These are phyloP conservation scores for Cephus pulcher DNA, from an alignment of 2,888 invertebrate species.

Conservation along the genomic window DNA sequence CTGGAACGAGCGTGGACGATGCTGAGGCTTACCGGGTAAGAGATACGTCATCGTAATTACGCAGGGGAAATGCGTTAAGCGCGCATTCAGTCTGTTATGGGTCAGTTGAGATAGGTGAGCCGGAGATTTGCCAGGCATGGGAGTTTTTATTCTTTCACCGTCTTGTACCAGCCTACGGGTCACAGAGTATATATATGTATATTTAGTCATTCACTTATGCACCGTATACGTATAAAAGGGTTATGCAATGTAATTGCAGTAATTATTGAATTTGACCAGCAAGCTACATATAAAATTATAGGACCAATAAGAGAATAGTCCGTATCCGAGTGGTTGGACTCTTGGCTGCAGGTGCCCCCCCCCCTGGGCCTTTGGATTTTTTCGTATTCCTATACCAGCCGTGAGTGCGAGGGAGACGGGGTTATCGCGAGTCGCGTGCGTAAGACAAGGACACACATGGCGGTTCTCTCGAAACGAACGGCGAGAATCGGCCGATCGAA, in stretches of 20 bases:
- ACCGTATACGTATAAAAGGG: not conserved
- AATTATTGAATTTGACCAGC: not conserved
- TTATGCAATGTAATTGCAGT: not conserved
- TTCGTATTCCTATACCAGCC: not conserved
- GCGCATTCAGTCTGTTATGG: constrained; percentile 34
- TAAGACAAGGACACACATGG: not conserved
- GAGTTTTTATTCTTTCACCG: constrained; percentile 19
- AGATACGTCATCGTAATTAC: constrained; percentile 25
- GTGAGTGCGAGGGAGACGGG: not conserved
- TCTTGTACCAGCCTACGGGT: not conserved
- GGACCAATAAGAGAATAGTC: not conserved
- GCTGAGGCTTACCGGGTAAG: not conserved
- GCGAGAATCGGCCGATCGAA: not conserved
- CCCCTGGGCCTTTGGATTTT: not conserved
- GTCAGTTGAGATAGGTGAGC: constrained; percentile 49
- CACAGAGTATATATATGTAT: not conserved
- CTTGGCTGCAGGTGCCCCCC: not conserved
- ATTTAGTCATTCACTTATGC: not conserved
- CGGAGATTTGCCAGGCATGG: constrained; percentile 40
- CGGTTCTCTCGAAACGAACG: not conserved
- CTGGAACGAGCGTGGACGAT: not conserved
- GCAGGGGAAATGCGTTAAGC: constrained; percentile 35
- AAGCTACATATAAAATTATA: not conserved
- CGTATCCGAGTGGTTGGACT: not conserved
- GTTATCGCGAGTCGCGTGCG: not conserved